Base-by-base conservation (phyloP, 2,797 vertebrate genomes). In the Erithacus rubecula region DNA sequence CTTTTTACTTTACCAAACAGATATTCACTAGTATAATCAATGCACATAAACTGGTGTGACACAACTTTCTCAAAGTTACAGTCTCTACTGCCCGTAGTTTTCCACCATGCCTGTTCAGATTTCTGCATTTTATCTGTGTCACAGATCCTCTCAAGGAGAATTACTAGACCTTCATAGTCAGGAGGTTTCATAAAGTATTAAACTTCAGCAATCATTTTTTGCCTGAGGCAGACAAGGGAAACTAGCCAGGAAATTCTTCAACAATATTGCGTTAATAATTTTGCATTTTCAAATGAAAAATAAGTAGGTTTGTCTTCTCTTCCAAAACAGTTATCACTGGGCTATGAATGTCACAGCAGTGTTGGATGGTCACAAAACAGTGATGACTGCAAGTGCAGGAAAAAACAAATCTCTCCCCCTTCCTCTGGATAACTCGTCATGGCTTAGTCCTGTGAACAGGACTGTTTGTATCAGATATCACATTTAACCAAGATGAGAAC, bases 241-340 rank as follows among this genome's bases (percentile, higher is more conserved):
- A 83, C 70, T 89, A 96, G 96, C 94, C 96, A 97, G 93, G 68
- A 97, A 95, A 95, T 59, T 95, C 83, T 96, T 92, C 87, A 93
- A 52, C 71, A 93, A 89, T 95, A 96, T 89, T 96, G 93, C 12
- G 21, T 93, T 95, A 97, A 95, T 91, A 90, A 80, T 79, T 93
- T 95, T 93, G 44, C 76, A 86, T 92, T 96, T 96, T 78, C 82
- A 96, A 87, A 94, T 81, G 91, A 96, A 96, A 97, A 97, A 81
- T 90, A 89, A 86, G 92, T 96, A 90, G 74, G 82, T 93, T 97
- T 96, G 76, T 96, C 93, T 96, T 96, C 95, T 95, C 82, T 96
- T 96, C 90, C 64, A 30, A 67, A 95, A 83, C 27, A 93, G n/a
- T 44, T 89, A 87, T 86, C 91, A 94, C 64, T 70, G 88, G 84